Conservation (phyloP, 2,797 vertebrate genomes). For the Microctenopoma steveboyesi region DNA sequence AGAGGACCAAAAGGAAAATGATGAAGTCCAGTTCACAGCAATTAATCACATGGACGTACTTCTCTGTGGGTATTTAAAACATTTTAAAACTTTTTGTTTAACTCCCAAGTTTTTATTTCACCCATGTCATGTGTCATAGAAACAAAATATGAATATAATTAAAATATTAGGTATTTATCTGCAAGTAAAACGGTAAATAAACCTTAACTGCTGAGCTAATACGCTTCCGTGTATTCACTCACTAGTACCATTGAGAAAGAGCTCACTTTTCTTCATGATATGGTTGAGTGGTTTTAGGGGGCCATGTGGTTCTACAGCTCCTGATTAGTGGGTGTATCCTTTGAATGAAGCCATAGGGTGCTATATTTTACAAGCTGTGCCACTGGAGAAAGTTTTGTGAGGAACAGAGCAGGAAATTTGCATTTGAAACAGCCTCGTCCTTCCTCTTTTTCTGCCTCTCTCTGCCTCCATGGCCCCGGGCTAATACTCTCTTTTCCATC, state of each 20-base stretch:
- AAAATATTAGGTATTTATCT: neutral
- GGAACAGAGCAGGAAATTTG: constrained; percentile 77
- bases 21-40: neutral
- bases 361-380: constrained; percentile 82
- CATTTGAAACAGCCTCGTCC: constrained; percentile 81
- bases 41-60: constrained; percentile 13
- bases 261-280: constrained; percentile 64
- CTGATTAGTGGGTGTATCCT: constrained; percentile 72
- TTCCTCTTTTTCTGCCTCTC: constrained; percentile 70
- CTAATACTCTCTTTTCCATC: constrained; percentile 80
- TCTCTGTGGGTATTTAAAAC: neutral
- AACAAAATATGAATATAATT: neutral
- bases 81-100: neutral
- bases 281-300: constrained; percentile 62
- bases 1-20: too few species aligned
- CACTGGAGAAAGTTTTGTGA: constrained; percentile 75
- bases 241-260: constrained; percentile 49
- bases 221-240: constrained; percentile 49
- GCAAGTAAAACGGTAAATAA: constrained; percentile 42
- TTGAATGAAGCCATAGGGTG: constrained; percentile 79
- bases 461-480: constrained; percentile 75
- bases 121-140: too few species aligned
- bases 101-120: neutral
- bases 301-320: constrained; percentile 66
- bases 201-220: constrained; percentile 35